A percentile compares a stretch with the other conserved stretches of the same genome.
Evolutionary conservation across 2,888 invertebrate genomes (phyloP).

Genomic region (Reticulitermes lucifugus): DNA sequence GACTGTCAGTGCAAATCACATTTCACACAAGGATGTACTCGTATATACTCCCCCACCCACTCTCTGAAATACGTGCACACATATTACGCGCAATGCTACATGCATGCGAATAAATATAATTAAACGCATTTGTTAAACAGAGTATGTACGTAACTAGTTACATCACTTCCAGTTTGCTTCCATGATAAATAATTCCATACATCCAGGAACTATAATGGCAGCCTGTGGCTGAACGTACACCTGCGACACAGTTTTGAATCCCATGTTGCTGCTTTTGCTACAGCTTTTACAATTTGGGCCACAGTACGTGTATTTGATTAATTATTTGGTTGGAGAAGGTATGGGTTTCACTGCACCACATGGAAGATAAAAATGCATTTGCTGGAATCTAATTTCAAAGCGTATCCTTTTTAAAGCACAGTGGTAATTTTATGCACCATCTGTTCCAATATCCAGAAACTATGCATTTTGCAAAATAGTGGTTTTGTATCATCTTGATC

Average conservation of each 20-base stretch:
- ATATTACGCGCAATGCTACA: conserved; percentile 1
- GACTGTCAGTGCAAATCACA: conserved; percentile 12
- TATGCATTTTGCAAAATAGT: too few species aligned
- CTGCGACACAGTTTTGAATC: neutral
- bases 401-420: too few species aligned
- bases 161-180: neutral
- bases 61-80: neutral
- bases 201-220: neutral
- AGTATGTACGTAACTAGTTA: neutral
- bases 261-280: too few species aligned
- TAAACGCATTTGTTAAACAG: neutral
- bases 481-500: too few species aligned
- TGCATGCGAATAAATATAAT: conserved; percentile 4
- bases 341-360: too few species aligned
- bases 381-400: too few species aligned
- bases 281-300: neutral
- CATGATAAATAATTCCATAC: conserved; percentile 4
- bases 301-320: neutral
- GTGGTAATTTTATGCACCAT: too few species aligned
- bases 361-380: too few species aligned
- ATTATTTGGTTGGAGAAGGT: neutral
- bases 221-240: neutral
- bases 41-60: neutral
- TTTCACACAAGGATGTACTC: neutral
- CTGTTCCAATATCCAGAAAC: too few species aligned